A percentile compares a stretch with the other conserved stretches of the same genome.
Conservation (phyloP, 2,113 vertebrate genomes). For the Sapayoa aenigma region DNA sequence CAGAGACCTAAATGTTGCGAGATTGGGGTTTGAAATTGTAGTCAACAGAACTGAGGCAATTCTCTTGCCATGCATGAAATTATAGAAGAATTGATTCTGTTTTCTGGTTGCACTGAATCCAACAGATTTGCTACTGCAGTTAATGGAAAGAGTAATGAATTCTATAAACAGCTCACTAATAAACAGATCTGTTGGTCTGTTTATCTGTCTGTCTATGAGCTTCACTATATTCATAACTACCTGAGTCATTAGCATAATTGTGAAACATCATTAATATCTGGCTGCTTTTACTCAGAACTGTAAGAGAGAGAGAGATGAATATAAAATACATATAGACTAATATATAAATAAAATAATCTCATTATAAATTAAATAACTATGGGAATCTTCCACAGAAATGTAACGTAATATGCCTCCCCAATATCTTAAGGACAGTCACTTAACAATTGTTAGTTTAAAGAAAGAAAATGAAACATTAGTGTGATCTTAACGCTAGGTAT, state of each 20-base stretch:
- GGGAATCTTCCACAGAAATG: background rate
- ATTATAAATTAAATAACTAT: background rate
- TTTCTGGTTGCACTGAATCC: background rate
- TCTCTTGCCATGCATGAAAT: background rate
- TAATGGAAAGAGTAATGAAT: background rate
- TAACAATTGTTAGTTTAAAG: background rate
- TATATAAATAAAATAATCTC: background rate
- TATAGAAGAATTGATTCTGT: background rate
- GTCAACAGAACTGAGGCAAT: background rate
- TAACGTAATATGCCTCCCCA: background rate
- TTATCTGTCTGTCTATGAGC: background rate
- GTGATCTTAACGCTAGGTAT: background rate
- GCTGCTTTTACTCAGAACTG: background rate
- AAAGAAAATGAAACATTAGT: background rate
- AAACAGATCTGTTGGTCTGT: background rate
- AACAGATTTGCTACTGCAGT: background rate
- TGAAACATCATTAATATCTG: background rate
- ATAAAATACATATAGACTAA: background rate
- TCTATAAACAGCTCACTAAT: background rate
- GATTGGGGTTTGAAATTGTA: background rate
- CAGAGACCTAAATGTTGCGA: background rate
- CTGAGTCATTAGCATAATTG: background rate
- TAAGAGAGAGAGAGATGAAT: background rate
- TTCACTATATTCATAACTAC: background rate
- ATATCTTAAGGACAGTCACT: background rate